These are phyloP conservation scores for Taenaris catops DNA, from an alignment of 2,888 invertebrate species.

Conservation along the genomic window DNA sequence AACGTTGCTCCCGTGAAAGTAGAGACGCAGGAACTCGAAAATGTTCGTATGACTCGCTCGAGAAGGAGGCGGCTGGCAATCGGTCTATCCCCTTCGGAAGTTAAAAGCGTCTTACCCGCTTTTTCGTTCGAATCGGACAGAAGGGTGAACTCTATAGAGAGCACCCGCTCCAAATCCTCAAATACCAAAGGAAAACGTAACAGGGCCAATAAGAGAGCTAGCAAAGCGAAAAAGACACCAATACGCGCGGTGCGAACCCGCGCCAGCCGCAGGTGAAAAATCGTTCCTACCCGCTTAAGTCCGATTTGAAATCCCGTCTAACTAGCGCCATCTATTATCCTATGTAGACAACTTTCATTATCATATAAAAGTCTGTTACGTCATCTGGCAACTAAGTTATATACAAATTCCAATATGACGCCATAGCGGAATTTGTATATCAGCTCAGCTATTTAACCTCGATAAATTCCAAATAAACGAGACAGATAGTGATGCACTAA, in stretches of 20 bases:
- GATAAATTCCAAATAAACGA: constrained; percentile 43
- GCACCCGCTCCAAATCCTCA: constrained; percentile 38
- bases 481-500: constrained; percentile 50
- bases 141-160: constrained; percentile 48
- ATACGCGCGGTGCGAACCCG: constrained; percentile 45
- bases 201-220: constrained; percentile 26
- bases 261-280: constrained; percentile 51
- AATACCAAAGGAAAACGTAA: constrained; percentile 34
- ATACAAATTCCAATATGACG: constrained; percentile 15
- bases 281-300: constrained; percentile 14
- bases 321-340: neutral
- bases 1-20: constrained; percentile 30
- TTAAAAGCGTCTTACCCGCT: constrained; percentile 41
- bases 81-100: constrained; percentile 58
- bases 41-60: constrained; percentile 59
- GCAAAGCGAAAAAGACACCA: constrained; percentile 45
- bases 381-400: constrained; percentile 25
- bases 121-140: constrained; percentile 61
- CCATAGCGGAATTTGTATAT: too few relatives aligned
- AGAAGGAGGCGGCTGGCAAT: constrained; percentile 52
- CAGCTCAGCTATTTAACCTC: constrained; percentile 14
- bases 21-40: constrained; percentile 32
- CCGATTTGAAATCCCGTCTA: neutral
- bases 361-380: constrained; percentile 36
- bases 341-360: constrained; percentile 24